These are phyloP conservation scores for Pipra filicauda DNA, from an alignment of 2,113 vertebrate genomes.

Conservation along the genomic window DNA sequence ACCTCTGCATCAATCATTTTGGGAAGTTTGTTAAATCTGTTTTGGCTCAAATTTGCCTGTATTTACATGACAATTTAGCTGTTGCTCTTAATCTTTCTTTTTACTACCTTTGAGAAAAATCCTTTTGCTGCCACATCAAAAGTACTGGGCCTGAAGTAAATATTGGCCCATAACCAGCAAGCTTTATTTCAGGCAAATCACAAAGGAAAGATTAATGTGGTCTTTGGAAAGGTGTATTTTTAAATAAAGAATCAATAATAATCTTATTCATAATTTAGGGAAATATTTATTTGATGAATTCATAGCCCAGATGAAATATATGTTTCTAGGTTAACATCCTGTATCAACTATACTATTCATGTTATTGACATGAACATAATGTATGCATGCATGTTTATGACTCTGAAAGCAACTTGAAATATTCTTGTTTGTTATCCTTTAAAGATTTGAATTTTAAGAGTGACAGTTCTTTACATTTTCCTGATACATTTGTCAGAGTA, in stretches of 20 bases:
- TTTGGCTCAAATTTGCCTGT: neutral
- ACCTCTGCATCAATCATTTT: neutral
- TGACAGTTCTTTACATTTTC: neutral
- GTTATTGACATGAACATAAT: neutral
- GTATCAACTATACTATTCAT: neutral
- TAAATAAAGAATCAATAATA: neutral
- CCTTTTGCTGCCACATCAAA: neutral
- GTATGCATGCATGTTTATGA: neutral
- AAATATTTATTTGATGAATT: neutral
- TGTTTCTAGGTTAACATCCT: neutral
- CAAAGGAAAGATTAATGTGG: rapidly evolving
- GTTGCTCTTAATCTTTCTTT: neutral
- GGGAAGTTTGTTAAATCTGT: neutral
- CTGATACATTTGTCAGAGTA: neutral
- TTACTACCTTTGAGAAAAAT: neutral
- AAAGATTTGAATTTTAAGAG: neutral
- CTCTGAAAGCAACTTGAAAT: neutral
- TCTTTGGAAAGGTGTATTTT: neutral
- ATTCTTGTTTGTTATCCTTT: neutral
- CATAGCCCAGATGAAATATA: neutral
- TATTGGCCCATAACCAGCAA: neutral
- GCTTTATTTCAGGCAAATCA: neutral
- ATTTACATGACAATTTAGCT: neutral
- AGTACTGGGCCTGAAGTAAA: neutral
- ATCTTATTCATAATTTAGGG: neutral